Evolutionary conservation across 1,140 invertebrate genomes (phyloP).

Genomic region (Penaeus chinensis): DNA sequence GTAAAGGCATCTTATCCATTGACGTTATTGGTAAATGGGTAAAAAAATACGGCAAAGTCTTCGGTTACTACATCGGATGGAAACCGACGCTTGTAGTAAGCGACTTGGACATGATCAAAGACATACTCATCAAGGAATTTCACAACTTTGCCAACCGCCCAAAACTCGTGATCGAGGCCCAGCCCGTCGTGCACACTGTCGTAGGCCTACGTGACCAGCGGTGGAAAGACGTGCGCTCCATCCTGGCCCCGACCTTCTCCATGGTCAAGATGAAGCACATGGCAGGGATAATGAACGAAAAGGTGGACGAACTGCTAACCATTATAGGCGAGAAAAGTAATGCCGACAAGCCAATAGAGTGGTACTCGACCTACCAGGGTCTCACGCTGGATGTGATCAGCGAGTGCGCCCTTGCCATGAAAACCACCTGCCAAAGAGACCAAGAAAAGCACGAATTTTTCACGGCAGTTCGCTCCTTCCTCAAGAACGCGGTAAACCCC

Average conservation of each 20-base stretch:
- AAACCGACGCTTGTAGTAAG: constrained; percentile 66
- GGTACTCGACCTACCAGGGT: constrained; percentile 65
- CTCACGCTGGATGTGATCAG: constrained; percentile 72
- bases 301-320: constrained; percentile 65
- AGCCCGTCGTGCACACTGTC: constrained; percentile 66
- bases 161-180: constrained; percentile 64
- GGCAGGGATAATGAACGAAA: constrained; percentile 66
- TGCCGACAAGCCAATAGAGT: constrained; percentile 63
- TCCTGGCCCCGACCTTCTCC: constrained; percentile 72
- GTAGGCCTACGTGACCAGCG: constrained; percentile 66
- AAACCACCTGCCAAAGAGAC: constrained; percentile 68
- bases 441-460: constrained; percentile 67
- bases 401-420: constrained; percentile 70
- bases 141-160: constrained; percentile 66
- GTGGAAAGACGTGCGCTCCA: constrained; percentile 71
- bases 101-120: constrained; percentile 67
- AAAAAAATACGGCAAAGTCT: constrained; percentile 67
- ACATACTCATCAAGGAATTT: constrained; percentile 67
- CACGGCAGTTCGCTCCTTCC: constrained; percentile 66
- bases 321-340: constrained; percentile 59
- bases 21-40: constrained; percentile 66
- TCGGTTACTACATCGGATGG: constrained; percentile 67
- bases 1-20: constrained; percentile 30
- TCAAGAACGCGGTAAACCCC: constrained; percentile 66
- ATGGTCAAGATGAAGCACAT: constrained; percentile 70